phyloP scores from a whole-genome alignment of 2,888 invertebrate species.

The Tachina lurida region DNA sequence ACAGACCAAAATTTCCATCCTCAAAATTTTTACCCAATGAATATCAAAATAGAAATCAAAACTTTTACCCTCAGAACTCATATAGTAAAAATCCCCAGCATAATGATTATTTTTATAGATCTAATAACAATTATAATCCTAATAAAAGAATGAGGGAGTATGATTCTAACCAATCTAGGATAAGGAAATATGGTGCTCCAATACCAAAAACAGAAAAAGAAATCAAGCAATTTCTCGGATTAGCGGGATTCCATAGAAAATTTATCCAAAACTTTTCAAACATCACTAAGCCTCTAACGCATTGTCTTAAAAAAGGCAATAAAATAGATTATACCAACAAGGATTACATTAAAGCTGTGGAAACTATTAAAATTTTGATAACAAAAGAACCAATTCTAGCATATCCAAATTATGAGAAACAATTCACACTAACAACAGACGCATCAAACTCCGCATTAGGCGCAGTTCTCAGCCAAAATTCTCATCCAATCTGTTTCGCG shows the following conservation, averaged over 20 bases:
- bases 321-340: not conserved
- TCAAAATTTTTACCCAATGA: not conserved
- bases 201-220: conserved; percentile 74
- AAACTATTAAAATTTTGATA: conserved; percentile 4
- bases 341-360: conserved; percentile 9
- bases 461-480: conserved; percentile 31
- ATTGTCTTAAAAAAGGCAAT: too few species aligned
- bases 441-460: conserved; percentile 15
- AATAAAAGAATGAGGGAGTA: conserved; percentile 2
- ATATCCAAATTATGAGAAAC: conserved; percentile 17
- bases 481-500: conserved; percentile 15
- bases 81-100: not conserved
- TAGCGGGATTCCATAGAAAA: conserved; percentile 74
- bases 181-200: conserved; percentile 42
- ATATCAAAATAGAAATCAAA: not conserved
- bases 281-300: conserved; percentile 43
- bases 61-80: not conserved
- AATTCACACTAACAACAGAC: conserved; percentile 13
- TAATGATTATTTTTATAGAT: conserved; percentile 1
- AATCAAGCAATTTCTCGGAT: conserved; percentile 74
- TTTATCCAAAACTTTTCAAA: conserved; percentile 71
- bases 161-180: conserved; percentile 19
- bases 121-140: conserved; percentile 1
- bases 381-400: conserved; percentile 12
- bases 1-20: not conserved